Percentiles rank a stretch among this genome's conserved stretches.
Evolutionary conservation across 2,113 vertebrate genomes (phyloP).

Genomic region (Amblyopsis rosae): DNA sequence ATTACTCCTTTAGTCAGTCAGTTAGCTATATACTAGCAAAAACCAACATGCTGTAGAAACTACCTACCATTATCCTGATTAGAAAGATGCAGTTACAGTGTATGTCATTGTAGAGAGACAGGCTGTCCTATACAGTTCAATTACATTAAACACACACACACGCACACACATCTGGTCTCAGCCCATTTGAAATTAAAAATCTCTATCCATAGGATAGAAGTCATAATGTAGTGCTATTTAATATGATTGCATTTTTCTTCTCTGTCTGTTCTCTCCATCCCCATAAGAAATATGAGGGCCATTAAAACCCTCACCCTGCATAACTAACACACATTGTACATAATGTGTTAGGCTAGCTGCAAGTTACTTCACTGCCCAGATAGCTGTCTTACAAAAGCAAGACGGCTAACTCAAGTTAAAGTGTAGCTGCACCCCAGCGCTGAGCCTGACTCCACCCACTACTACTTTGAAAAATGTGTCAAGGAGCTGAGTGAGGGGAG

Average conservation of each 20-base stretch:
- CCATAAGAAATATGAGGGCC: slow-evolving; percentile 23
- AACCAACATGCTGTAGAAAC: neutral
- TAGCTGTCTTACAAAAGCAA: no score
- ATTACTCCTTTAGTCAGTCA: no score
- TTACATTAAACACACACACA: neutral
- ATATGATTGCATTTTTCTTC: slow-evolving; percentile 47
- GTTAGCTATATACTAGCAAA: no score
- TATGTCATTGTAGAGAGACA: slow-evolving; percentile 2
- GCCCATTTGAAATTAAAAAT: slow-evolving; percentile 23
- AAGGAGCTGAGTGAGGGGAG: no score
- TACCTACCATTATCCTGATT: slow-evolving; percentile 26
- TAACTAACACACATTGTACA: slow-evolving; percentile 32
- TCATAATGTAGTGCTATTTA: slow-evolving; percentile 56
- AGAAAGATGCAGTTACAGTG: slow-evolving; percentile 8
- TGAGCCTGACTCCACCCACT: no score
- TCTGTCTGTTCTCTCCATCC: slow-evolving; percentile 18
- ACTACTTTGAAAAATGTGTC: no score
- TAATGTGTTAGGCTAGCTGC: no score
- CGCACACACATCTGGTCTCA: neutral
- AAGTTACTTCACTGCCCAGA: no score
- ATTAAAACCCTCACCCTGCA: slow-evolving; percentile 33
- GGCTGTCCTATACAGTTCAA: slow-evolving; percentile 10
- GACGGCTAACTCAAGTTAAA: no score
- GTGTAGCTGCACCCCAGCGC: no score
- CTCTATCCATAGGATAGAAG: slow-evolving; percentile 56